Evolutionary conservation across 2,888 invertebrate species (phyloP), one percentile per base, ranked within the genome.

Genomic region (Onthophagus sagittarius): DNA sequence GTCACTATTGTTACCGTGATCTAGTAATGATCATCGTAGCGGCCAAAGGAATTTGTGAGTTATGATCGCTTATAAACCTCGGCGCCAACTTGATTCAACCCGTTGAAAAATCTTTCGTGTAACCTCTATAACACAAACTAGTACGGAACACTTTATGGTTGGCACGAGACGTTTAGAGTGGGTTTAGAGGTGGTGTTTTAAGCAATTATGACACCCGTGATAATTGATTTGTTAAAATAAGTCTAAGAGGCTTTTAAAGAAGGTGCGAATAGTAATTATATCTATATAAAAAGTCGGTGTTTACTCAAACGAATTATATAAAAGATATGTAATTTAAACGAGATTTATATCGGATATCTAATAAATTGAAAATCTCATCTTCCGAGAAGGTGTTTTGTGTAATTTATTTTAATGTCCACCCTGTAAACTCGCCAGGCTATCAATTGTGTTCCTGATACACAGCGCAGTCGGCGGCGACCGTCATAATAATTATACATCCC

Each of bases 371-470:
- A 53, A 11, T 53, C 39, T 31, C 15, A 23, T n/a, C n/a, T 67
- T 67, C 67, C 11, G 13, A 67, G 32, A 67, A 32, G n/a, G 9
- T 31, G 31, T 67, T 67, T n/a, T 31, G n/a, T n/a, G 67, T 32
- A 67, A 73, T 75, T 75, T 79, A 78, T 78, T 80, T 79, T 80
- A 79, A 79, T 75, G 77, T 78, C 75, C 78, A 78, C 80, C 79
- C 82, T 82, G 82, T 82, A 82, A 83, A 82, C 82, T 79, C 83
- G 80, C 81, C 83, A 80, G 83, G 83, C 83, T 83, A 83, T 83
- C 83, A 84, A 83, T 83, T 83, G 83, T 82, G 78, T 73, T 79
- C 80, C 76, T 79, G 79, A 80, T 23, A 67, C 67, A 15, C 32
- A 31, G 67, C 67, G 11, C 39, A 31, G 67, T 23, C 23, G 67